Evolutionary conservation across 2,888 invertebrate species (phyloP), one percentile per base, ranked within the genome.

Genomic region (Ligdia adustata): DNA sequence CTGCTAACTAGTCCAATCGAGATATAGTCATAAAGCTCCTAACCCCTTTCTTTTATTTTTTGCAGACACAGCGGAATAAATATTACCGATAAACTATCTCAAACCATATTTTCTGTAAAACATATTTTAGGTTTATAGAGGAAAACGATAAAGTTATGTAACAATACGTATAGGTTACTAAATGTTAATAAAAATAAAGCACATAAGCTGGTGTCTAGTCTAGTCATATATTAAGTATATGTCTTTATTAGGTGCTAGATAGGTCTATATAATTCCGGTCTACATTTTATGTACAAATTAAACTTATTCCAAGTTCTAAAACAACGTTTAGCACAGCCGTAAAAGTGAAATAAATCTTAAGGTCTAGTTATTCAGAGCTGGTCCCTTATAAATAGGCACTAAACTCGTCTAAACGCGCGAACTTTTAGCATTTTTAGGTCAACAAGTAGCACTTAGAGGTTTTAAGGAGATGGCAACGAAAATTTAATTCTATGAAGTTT

Each of bases 371-470:
- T 34, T 26, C 14, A 28, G 27, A 9, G 7, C 32, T 24, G 6
- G 20, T 9, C 39, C 31, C 39, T 47, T 40, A 26, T 47, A 44
- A 46, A 29, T 31, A 38, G 38, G 34, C 38, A 33, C 55, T 39
- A 31, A 55, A 35, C 51, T 47, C 13, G 52, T 44, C 44, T 33
- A 55, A 66, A 57, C 47, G 55, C 43, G 37, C 7, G 58, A 69
- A 63, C 53, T 66, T 66, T 55, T 24, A 47, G 43, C 41, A 43
- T 59, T 64, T 61, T 63, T 52, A 56, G 56, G 62, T 57, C 61
- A 56, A 48, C 54, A 52, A 59, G 56, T 57, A 58, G 53, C 52
- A 52, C 37, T 45, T 13, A 48, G 39, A 45, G 34, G 44, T 50
- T 52, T 15, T 33, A 26, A 40, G 35, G 35, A 48, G 47, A 50